A percentile compares a stretch with the other conserved stretches of the same genome.
Conservation (phyloP, 1,140 invertebrate species). For the Heliconius himera region DNA sequence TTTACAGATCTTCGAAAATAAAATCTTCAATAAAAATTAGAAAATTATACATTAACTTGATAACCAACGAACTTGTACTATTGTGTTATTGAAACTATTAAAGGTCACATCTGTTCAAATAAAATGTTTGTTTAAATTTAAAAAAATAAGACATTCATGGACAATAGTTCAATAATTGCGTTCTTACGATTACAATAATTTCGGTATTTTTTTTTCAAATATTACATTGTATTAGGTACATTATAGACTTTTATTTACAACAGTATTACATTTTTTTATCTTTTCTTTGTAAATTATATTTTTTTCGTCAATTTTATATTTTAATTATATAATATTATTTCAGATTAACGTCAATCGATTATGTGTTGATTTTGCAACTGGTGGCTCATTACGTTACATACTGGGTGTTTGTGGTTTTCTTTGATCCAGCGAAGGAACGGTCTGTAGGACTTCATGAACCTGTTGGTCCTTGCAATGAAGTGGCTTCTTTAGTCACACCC, state of each 20-base stretch:
- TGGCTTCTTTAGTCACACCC: constrained; percentile 82
- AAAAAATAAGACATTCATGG: neutral
- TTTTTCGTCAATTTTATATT: neutral
- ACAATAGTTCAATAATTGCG: neutral
- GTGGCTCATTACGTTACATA: constrained; percentile 80
- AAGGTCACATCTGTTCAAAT: constrained; percentile 10
- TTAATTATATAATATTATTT: neutral
- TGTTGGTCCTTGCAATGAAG: constrained; percentile 87
- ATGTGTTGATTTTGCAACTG: constrained; percentile 76
- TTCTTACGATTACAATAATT: neutral
- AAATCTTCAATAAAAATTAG: too few species aligned
- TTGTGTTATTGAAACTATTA: neutral
- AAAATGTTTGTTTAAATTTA: neutral
- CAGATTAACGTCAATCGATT: constrained; percentile 62
- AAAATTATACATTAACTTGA: neutral
- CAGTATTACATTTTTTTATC: neutral
- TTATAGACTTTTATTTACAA: neutral
- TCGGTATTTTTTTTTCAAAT: too few species aligned
- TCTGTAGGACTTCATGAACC: constrained; percentile 88
- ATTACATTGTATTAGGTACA: too few species aligned
- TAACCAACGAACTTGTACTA: neutral
- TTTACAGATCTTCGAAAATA: too few species aligned
- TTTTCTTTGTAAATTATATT: neutral
- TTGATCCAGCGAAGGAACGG: constrained; percentile 86
- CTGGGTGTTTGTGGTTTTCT: constrained; percentile 82